phyloP scores from a whole-genome alignment of 2,113 vertebrate genomes.

The Castor canadensis region DNA sequence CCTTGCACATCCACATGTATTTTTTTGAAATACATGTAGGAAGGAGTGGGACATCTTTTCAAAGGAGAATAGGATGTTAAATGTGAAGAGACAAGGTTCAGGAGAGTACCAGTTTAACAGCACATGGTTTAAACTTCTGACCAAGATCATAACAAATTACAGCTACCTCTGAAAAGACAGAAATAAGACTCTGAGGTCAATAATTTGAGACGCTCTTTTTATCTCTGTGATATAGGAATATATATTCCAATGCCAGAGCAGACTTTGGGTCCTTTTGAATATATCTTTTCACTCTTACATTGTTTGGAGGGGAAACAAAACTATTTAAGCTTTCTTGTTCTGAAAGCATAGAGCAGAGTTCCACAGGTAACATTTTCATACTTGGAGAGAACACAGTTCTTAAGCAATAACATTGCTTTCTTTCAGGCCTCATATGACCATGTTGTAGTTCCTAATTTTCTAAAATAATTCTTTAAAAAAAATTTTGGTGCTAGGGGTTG shows the following conservation, averaged over 20 bases:
- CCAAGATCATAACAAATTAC: neutral
- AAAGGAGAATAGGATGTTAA: neutral
- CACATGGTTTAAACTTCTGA: neutral
- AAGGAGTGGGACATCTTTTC: neutral
- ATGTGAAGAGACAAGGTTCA: neutral
- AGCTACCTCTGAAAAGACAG: neutral
- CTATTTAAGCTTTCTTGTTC: neutral
- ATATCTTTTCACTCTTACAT: neutral
- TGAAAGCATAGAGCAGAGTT: neutral
- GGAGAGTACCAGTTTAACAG: neutral
- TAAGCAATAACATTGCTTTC: neutral
- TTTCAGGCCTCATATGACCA: neutral
- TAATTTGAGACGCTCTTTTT: neutral
- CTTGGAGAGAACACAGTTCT: neutral
- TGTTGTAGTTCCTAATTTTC: neutral
- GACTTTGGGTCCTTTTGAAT: neutral
- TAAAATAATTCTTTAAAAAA: neutral
- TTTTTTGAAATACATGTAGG: neutral
- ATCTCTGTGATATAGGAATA: neutral
- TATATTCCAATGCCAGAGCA: neutral
- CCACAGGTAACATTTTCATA: neutral
- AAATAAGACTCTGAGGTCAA: neutral
- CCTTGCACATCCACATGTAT: neutral
- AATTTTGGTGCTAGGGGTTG: too few relatives aligned
- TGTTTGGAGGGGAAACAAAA: neutral